These are phyloP conservation scores for Drosophila demipolita DNA, from an alignment of 2,888 invertebrate species.

Conservation along the genomic window DNA sequence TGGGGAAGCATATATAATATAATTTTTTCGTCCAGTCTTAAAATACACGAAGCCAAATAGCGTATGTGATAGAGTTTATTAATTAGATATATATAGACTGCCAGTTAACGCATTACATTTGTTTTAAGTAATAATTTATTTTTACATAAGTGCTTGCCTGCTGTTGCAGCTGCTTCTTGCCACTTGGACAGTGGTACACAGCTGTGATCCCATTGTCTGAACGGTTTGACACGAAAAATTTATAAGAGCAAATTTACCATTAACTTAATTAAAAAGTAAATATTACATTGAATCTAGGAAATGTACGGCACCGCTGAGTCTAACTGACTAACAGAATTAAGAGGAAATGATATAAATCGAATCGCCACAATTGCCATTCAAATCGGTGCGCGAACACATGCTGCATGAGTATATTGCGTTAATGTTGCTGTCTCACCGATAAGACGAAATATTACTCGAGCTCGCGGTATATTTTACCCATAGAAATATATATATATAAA, in stretches of 20 bases:
- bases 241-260: neutral
- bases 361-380: conserved; percentile 48
- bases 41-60: conserved; percentile 7
- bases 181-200: conserved; percentile 41
- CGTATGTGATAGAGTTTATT: neutral
- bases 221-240: conserved; percentile 4
- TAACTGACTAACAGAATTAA: neutral
- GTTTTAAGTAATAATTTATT: conserved; percentile 61
- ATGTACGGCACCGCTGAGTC: neutral
- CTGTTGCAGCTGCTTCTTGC: conserved; percentile 49
- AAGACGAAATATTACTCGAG: conserved; percentile 83
- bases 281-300: conserved; percentile 4
- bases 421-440: conserved; percentile 72
- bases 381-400: conserved; percentile 36
- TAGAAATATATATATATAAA: conserved; percentile 43
- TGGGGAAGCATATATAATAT: conserved; percentile 34
- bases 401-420: conserved; percentile 63
- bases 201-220: conserved; percentile 41
- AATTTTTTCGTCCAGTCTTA: conserved; percentile 5
- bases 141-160: conserved; percentile 64
- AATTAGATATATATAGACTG: conserved; percentile 8
- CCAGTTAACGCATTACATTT: conserved; percentile 6
- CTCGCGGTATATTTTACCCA: conserved; percentile 71
- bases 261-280: conserved; percentile 17
- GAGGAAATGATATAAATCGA: conserved; percentile 21